A percentile compares a stretch with the other conserved stretches of the same genome.
These are phyloP conservation scores for Ormyrus nitidulus DNA, from an alignment of 2,888 invertebrate genomes.

Conservation along the genomic window DNA sequence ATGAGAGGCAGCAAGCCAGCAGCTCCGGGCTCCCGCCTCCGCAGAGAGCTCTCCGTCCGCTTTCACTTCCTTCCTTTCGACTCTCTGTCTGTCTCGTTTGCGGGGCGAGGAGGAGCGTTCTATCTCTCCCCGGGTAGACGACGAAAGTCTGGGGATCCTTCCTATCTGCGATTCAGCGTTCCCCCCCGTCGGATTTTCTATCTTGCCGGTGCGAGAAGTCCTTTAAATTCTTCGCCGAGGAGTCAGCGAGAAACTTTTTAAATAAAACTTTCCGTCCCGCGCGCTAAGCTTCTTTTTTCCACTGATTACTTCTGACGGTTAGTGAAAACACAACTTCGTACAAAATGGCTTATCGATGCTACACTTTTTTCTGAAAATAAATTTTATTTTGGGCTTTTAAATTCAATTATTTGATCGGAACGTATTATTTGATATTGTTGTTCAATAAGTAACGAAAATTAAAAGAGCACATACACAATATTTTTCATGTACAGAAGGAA, in stretches of 20 bases:
- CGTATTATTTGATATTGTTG: too few species aligned
- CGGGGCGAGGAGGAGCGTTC: neutral
- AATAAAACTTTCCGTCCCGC: slow-evolving; percentile 47
- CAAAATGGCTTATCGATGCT: neutral
- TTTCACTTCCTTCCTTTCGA: slow-evolving; percentile 43
- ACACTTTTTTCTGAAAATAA: neutral
- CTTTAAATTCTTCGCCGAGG: slow-evolving; percentile 39
- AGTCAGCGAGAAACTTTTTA: slow-evolving; percentile 54
- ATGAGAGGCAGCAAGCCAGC: slow-evolving; percentile 68
- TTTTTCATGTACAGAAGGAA: too few species aligned
- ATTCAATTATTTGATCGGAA: too few species aligned
- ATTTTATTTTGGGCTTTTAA: too few species aligned
- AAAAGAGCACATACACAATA: too few species aligned
- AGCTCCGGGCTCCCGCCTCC: neutral
- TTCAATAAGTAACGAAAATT: too few species aligned
- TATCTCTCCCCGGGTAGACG: neutral
- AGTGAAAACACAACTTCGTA: neutral
- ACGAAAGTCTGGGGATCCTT: slow-evolving; percentile 18
- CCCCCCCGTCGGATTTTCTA: slow-evolving; percentile 25
- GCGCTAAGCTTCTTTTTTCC: neutral
- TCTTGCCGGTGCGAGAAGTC: slow-evolving; percentile 9
- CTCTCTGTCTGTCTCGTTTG: slow-evolving; percentile 5
- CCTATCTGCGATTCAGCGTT: slow-evolving; percentile 47
- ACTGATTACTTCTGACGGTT: slow-evolving; percentile 3
- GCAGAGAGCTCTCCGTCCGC: neutral